Percentiles rank a stretch among this genome's conserved stretches.
phyloP scores from a whole-genome alignment of 2,888 invertebrate genomes.

The Tenthredo distinguenda region DNA sequence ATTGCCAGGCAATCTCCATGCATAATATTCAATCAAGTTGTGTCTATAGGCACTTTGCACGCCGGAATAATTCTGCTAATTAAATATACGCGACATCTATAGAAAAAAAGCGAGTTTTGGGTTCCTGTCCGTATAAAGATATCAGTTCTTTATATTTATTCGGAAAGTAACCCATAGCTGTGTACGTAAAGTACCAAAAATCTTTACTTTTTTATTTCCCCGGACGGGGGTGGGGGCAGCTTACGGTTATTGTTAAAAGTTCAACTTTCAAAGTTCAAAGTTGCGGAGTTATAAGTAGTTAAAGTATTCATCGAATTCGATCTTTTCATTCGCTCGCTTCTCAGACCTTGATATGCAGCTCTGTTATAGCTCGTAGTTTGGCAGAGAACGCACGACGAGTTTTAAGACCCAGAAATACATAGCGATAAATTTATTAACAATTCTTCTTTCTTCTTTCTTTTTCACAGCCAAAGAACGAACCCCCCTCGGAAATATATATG shows the following conservation, averaged over 20 bases:
- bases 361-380: background rate
- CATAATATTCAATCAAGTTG: conserved; percentile 53
- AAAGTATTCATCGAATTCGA: conserved; percentile 5
- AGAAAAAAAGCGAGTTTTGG: background rate
- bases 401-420: background rate
- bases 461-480: background rate
- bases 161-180: background rate
- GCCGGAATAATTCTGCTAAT: background rate
- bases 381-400: background rate
- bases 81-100: conserved; percentile 42
- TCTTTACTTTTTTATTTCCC: background rate
- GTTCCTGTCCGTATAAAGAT: background rate
- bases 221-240: background rate
- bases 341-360: background rate
- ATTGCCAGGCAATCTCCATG: conserved; percentile 39
- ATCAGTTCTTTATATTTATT: background rate
- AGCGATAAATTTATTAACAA: background rate
- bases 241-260: background rate
- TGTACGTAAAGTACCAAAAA: background rate
- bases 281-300: background rate
- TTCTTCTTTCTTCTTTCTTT: background rate
- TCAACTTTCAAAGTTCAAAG: background rate
- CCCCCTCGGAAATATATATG: background rate
- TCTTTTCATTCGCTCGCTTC: background rate
- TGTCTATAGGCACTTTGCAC: conserved; percentile 49